A percentile compares a stretch with the other conserved stretches of the same genome.
Evolutionary conservation across 2,888 invertebrate genomes (phyloP).

Genomic region (Clitarchus hookeri): DNA sequence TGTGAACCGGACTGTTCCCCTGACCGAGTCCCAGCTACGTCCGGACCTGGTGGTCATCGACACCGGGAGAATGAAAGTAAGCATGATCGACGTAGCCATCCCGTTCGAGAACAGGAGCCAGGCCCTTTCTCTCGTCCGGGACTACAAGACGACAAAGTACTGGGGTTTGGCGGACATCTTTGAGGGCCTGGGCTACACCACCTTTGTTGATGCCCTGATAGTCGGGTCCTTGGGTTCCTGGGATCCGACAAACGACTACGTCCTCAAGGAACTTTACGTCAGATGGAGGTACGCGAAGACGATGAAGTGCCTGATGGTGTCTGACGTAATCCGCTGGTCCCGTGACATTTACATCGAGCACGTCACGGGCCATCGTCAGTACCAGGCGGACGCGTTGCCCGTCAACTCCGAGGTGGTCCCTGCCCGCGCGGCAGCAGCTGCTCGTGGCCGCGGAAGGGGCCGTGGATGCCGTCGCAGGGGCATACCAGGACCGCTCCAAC

Average conservation of each 20-base stretch:
- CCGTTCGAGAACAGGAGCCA: slow-evolving; percentile 18
- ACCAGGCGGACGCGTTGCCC: slow-evolving; percentile 23
- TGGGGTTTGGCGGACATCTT: slow-evolving; percentile 42
- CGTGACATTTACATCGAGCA: slow-evolving; percentile 50
- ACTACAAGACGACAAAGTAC: slow-evolving; percentile 46
- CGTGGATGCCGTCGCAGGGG: too few relatives aligned
- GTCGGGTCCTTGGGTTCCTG: background rate
- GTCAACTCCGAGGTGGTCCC: background rate
- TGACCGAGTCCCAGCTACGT: background rate
- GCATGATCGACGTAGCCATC: background rate
- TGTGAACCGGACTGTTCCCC: background rate
- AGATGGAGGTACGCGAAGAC: slow-evolving; percentile 41
- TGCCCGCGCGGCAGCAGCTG: background rate
- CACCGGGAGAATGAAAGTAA: slow-evolving; percentile 38
- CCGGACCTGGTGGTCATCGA: slow-evolving; percentile 35
- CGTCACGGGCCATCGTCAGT: slow-evolving; percentile 46
- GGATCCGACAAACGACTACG: slow-evolving; percentile 23
- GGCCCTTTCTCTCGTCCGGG: slow-evolving; percentile 45
- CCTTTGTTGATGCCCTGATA: slow-evolving; percentile 45
- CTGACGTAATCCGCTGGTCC: slow-evolving; percentile 48
- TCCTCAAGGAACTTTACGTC: slow-evolving; percentile 28
- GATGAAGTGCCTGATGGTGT: slow-evolving; percentile 47
- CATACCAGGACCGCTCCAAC: too few relatives aligned
- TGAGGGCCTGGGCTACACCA: slow-evolving; percentile 36
- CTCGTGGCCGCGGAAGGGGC: too few relatives aligned